phyloP scores from a whole-genome alignment of 2,888 invertebrate genomes.

The Chalcosyrphus nemorum region DNA sequence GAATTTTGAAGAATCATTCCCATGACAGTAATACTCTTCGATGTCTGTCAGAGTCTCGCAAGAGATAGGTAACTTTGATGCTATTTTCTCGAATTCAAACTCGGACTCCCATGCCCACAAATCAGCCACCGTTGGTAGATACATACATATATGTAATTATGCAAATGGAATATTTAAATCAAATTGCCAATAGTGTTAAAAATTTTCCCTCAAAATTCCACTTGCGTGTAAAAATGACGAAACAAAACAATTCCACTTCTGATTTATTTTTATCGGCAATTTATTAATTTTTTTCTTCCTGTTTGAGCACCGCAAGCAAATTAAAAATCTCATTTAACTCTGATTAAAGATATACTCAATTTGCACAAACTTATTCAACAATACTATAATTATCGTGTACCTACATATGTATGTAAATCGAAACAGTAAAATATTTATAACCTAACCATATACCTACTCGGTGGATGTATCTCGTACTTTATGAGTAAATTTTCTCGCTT shows the following conservation, averaged over 20 bases:
- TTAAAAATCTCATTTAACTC: constrained; percentile 18
- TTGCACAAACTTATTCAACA: constrained; percentile 23
- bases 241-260: not conserved
- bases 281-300: not conserved
- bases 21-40: too few relatives aligned
- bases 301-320: not conserved
- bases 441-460: not conserved
- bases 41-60: too few relatives aligned
- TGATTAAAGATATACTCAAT: constrained; percentile 40
- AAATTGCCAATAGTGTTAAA: not conserved
- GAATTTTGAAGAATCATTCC: too few relatives aligned
- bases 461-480: not conserved
- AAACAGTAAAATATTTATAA: not conserved
- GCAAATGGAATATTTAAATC: not conserved
- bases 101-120: too few relatives aligned
- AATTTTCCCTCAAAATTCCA: not conserved
- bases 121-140: too few relatives aligned
- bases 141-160: not conserved
- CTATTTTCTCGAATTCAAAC: too few relatives aligned
- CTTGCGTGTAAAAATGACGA: too few relatives aligned
- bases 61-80: too few relatives aligned
- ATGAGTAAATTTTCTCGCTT: not conserved
- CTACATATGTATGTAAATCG: not conserved
- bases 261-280: not conserved
- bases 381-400: constrained; percentile 3